Conservation (phyloP, 2,797 vertebrate genomes). For the Caiman crocodilus region DNA sequence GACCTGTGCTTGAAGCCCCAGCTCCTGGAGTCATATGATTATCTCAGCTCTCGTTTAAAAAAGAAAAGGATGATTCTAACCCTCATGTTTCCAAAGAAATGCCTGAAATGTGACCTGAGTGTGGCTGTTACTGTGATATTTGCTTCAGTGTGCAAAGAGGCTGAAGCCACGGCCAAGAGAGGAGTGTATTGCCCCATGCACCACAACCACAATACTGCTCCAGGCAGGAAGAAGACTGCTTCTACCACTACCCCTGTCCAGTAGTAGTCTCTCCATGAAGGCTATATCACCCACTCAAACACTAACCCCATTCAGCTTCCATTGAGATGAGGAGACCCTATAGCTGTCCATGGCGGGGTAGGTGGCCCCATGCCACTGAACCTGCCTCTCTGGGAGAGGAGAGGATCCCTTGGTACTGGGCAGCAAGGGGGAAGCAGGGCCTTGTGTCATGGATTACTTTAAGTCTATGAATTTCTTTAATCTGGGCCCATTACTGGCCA, state of each 20-base stretch:
- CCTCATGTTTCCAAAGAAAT: background rate
- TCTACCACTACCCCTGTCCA: no score
- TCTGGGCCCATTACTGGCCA: background rate
- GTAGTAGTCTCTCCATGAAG: no score
- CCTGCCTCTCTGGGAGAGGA: background rate
- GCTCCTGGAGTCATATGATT: background rate
- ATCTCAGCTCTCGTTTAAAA: background rate
- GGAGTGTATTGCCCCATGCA: background rate
- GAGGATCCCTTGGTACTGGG: background rate
- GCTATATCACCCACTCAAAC: background rate
- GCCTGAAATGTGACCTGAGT: background rate
- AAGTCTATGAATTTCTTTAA: background rate
- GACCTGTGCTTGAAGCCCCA: background rate
- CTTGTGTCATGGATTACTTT: background rate
- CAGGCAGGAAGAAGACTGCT: no score
- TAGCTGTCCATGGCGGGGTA: background rate
- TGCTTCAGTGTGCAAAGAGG: background rate
- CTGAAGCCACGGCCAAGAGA: background rate
- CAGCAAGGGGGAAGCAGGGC: background rate
- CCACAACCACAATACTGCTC: background rate
- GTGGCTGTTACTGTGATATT: background rate
- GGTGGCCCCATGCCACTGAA: background rate
- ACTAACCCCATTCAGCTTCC: background rate
- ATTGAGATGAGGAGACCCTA: background rate
- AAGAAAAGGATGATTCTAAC: background rate